These are phyloP conservation scores for Ancistrus triradiatus DNA, from an alignment of 2,113 vertebrate genomes.

Conservation along the genomic window DNA sequence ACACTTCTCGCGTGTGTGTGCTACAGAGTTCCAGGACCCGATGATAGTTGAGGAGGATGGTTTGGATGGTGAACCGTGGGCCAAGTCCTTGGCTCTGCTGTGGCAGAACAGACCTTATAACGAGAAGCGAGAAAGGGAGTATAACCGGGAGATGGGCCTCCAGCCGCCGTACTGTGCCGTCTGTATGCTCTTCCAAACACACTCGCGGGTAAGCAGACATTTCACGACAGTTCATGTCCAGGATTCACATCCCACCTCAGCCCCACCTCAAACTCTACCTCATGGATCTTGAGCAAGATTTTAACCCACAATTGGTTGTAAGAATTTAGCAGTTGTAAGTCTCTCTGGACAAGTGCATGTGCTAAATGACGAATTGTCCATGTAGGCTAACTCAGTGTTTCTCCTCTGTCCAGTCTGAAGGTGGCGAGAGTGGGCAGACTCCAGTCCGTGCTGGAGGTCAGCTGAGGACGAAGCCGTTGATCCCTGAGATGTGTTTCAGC, in stretches of 20 bases:
- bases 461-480: conserved; percentile 86
- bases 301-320: too few relatives aligned
- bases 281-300: too few relatives aligned
- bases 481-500: conserved; percentile 95
- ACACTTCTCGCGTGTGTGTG: not conserved
- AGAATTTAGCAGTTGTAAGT: too few relatives aligned
- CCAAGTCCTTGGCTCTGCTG: conserved; percentile 85
- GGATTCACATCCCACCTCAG: too few relatives aligned
- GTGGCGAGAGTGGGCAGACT: conserved; percentile 60
- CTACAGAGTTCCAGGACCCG: conserved; percentile 78
- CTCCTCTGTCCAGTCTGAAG: conserved; percentile 70
- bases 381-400: not conserved
- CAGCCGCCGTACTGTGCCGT: conserved; percentile 86
- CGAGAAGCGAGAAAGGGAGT: conserved; percentile 86
- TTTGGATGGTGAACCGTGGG: conserved; percentile 86
- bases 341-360: too few relatives aligned
- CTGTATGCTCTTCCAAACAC: conserved; percentile 85
- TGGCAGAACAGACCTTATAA: conserved; percentile 90
- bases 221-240: too few relatives aligned
- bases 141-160: conserved; percentile 81
- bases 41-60: conserved; percentile 73
- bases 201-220: conserved; percentile 75
- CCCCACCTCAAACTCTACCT: too few relatives aligned
- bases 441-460: conserved; percentile 44
- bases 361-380: not conserved